Base-by-base conservation (phyloP, 2,797 vertebrate genomes). In the Halcyon badia region DNA sequence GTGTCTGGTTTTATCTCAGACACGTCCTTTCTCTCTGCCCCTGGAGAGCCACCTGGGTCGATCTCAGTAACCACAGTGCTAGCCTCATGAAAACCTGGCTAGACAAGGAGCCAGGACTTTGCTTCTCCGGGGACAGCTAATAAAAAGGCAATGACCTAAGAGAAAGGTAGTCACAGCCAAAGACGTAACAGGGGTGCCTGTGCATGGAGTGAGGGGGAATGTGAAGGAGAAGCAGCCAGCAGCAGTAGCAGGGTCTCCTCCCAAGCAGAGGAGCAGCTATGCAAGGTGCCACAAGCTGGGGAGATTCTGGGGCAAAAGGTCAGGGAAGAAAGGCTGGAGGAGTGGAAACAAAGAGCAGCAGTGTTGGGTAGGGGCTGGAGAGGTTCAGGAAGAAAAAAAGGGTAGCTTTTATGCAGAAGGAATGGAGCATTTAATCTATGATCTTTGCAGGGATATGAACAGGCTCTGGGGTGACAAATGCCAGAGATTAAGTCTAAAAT, bases 341-440 rank as follows among this genome's bases (percentile, higher is more conserved):
- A 78, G 11, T 9, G 25, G 51, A 87, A 82, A 41, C 4, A 80
- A 86, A 56, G 7, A 75, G 20, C n/a, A 81, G 2, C 33, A 87
- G 2, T 0, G 3, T 41, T 11, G 39, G 30, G 4, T 28, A 1
- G 21, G 14, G 57, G 28, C 3, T 28, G 2, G 30, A 78, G 60
- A 62, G 20, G 28, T 66, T 71, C 12, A 10, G 28, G 42, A 78
- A 82, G 57, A 28, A 28, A 22, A 60, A 85, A 76, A 31, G 49
- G 25, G 42, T 28, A 71, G 70, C 28, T 76, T 15, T 77, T 37
- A 33, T 5, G 22, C 31, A 76, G 48, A 14, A 72, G 28, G 25
- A 66, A 66, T 37, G 14, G 25, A 87, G 18, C 33, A 11, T 25
- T 57, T 66, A 56, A 56, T 69, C 44, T 24, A 3, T n/a, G 42